phyloP scores from a whole-genome alignment of 1,140 invertebrate species.

The Zaprionus camerounensis region DNA sequence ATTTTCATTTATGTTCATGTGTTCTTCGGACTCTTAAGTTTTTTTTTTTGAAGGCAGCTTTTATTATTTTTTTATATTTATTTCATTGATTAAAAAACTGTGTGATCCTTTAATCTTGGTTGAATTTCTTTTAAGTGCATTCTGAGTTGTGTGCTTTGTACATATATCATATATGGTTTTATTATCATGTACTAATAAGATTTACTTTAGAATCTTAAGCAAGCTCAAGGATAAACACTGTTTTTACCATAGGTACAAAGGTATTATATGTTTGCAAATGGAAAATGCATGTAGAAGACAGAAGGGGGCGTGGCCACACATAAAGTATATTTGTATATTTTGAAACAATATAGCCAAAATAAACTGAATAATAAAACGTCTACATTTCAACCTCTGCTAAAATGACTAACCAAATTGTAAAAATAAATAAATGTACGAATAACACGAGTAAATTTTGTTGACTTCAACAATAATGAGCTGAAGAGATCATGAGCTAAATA shows the following conservation, averaged over 20 bases:
- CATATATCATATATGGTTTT: constrained; percentile 39
- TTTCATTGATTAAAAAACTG: constrained; percentile 2
- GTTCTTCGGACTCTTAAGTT: constrained; percentile 1
- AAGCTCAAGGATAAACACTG: constrained; percentile 1
- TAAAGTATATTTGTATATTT: not conserved
- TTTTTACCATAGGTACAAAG: constrained; percentile 6
- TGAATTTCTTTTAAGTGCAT: constrained; percentile 19
- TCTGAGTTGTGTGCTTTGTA: constrained; percentile 36
- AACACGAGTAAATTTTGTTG: not conserved
- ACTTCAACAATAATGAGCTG: not conserved
- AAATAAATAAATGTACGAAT: no score
- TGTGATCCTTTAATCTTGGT: not conserved
- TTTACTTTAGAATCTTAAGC: constrained; percentile 9
- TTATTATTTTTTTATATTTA: constrained; percentile 7
- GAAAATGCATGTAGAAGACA: constrained; percentile 1
- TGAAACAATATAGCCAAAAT: not conserved
- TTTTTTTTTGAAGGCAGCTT: constrained; percentile 13
- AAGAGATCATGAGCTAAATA: not conserved
- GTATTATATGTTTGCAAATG: constrained; percentile 5
- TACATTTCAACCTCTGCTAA: not conserved
- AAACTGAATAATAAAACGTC: not conserved
- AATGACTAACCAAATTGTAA: not conserved
- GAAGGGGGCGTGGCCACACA: not conserved
- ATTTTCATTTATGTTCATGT: constrained; percentile 21
- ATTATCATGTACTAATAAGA: constrained; percentile 41